Evolutionary conservation across 2,797 vertebrate species (phyloP), one percentile per base, ranked within the genome.

Genomic region (Sebastes aleutianus): DNA sequence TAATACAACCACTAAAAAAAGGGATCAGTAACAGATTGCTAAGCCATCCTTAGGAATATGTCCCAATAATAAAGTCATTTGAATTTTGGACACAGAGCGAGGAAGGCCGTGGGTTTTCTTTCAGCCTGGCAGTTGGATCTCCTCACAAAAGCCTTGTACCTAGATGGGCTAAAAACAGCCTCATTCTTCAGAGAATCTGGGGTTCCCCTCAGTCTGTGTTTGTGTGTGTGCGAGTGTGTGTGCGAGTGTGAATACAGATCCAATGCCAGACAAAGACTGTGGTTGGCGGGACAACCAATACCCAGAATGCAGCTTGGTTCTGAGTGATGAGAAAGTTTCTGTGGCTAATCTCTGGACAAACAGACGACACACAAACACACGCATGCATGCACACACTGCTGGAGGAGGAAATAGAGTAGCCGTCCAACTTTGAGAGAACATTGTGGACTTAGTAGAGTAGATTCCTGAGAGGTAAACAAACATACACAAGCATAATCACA

Each of bases 271-370:
- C 95, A 96, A 96, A 96, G 92, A 77, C 92, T 81, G 75, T 24
- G 85, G 93, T 94, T 94, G 93, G 93, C 93, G 84, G 92, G 93
- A 95, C 94, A 94, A 95, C 95, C 91, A 2, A 90, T 93, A 93
- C 92, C 94, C 94, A 95, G 91, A 94, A 95, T 94, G 92, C 93
- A 91, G 88, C 90, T 89, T 82, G 90, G 79, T 90, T 82, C 89
- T 75, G 88, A 93, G 95, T 91, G 91, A 92, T 94, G 92, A 94
- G 93, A 95, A 93, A 90, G 94, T 94, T 94, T 92, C 94, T 93
- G 93, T 94, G 88, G 91, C 93, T 95, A 96, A 96, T 96, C 95
- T 94, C 91, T 85, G 82, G 90, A 94, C 93, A 95, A 95, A 96
- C 92, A 94, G 91, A 90, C 56, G 73, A 83, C 91, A 90, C 91